phyloP scores from a whole-genome alignment of 2,113 vertebrate species.

The Cepphus grylle region DNA sequence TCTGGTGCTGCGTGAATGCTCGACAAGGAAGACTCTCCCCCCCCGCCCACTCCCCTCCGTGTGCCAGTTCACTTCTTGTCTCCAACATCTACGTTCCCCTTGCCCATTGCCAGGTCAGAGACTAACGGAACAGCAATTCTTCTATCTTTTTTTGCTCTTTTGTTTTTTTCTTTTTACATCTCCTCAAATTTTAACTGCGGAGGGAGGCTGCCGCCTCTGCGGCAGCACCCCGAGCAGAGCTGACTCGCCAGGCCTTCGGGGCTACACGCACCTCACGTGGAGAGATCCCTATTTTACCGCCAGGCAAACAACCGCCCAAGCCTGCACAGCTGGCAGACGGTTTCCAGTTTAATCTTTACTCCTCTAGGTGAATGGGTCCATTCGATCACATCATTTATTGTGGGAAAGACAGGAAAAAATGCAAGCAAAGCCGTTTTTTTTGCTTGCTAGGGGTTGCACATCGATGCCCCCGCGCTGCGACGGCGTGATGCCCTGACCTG shows the following conservation, averaged over 20 bases:
- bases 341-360: neutral
- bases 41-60: neutral
- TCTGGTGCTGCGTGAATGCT: neutral
- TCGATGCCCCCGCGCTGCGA: neutral
- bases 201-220: neutral
- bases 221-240: neutral
- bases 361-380: neutral
- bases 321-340: neutral
- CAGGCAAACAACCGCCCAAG: neutral
- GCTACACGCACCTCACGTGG: neutral
- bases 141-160: neutral
- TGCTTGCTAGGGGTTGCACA: neutral
- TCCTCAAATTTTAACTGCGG: neutral
- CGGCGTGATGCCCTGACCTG: neutral
- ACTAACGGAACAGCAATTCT: neutral
- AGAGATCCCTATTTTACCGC: neutral
- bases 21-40: neutral
- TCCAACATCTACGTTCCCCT: neutral
- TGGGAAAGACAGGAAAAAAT: neutral
- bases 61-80: neutral
- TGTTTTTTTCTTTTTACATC: neutral
- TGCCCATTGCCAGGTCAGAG: neutral
- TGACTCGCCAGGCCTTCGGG: neutral
- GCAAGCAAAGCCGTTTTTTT: neutral
- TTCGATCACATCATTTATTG: neutral